These are phyloP conservation scores for Neoscelio sp. DNA, from an alignment of 2,888 invertebrate genomes.

Conservation along the genomic window DNA sequence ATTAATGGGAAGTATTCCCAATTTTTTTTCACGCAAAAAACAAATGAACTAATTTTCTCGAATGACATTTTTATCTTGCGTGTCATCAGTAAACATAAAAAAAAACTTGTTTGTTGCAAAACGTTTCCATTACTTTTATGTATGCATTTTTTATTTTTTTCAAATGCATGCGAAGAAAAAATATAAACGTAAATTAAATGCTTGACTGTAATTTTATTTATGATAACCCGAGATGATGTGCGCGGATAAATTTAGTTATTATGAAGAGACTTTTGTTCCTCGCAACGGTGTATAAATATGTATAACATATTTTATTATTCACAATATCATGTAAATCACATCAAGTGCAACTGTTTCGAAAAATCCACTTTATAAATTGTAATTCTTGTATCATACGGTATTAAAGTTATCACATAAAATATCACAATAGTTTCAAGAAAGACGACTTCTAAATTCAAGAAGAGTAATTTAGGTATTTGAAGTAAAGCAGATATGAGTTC, in stretches of 20 bases:
- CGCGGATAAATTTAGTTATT: background rate
- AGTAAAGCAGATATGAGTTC: slow-evolving; percentile 15
- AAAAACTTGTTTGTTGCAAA: slow-evolving; percentile 13
- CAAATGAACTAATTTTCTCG: slow-evolving; percentile 32
- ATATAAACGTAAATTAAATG: no score
- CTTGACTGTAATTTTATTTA: background rate
- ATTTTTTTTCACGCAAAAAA: slow-evolving; percentile 15
- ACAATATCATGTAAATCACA: slow-evolving; percentile 33
- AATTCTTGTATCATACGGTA: slow-evolving; percentile 4
- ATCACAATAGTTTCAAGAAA: slow-evolving; percentile 10
- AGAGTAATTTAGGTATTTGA: slow-evolving; percentile 12
- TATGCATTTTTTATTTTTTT: background rate
- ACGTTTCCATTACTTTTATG: background rate
- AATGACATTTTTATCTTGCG: slow-evolving; percentile 13
- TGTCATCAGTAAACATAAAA: background rate
- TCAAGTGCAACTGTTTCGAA: slow-evolving; percentile 16
- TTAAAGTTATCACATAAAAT: slow-evolving; percentile 23
- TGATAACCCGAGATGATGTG: background rate
- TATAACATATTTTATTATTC: slow-evolving; percentile 14
- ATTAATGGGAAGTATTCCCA: no score
- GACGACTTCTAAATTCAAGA: background rate
- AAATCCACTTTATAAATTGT: slow-evolving; percentile 25
- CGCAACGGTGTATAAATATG: slow-evolving; percentile 19
- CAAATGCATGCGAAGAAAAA: background rate
- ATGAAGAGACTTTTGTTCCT: background rate